Evolutionary conservation across 1,140 invertebrate genomes (phyloP).

Genomic region (Aphis gossypii): DNA sequence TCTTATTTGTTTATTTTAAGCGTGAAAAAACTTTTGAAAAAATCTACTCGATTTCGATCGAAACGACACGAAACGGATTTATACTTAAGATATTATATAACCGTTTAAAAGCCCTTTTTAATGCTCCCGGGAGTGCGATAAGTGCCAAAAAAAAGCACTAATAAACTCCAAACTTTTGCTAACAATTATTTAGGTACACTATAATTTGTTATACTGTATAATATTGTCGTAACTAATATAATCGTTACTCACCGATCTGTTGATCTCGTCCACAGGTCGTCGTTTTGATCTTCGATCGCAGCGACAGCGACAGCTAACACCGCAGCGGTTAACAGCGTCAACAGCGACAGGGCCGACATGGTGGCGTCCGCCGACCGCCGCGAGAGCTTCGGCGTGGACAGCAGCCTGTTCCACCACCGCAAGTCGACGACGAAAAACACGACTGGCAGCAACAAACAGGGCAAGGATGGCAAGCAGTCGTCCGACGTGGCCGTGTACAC

Average conservation of each 20-base stretch:
- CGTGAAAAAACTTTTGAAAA: too few species aligned
- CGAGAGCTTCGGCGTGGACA: conserved; percentile 45
- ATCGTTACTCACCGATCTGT: not conserved
- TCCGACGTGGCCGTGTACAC: conserved; percentile 61
- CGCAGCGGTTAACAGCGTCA: not conserved
- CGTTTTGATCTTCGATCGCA: not conserved
- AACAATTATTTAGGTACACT: not conserved
- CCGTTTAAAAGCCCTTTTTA: too few species aligned
- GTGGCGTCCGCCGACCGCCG: conserved; percentile 57
- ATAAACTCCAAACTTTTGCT: not conserved
- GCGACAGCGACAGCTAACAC: not conserved
- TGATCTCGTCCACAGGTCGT: not conserved
- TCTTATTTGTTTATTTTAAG: too few species aligned
- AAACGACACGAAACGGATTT: too few species aligned
- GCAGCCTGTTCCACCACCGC: conserved; percentile 41
- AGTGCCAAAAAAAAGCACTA: too few species aligned
- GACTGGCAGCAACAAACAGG: not conserved
- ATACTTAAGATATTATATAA: too few species aligned
- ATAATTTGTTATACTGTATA: too few species aligned
- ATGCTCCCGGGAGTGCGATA: too few species aligned
- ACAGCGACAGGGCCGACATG: conserved; percentile 36
- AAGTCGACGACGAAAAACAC: conserved; percentile 32
- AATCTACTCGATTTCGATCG: too few species aligned
- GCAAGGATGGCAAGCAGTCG: conserved; percentile 22
- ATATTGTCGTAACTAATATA: not conserved